Evolutionary conservation across 2,113 vertebrate genomes (phyloP).

Genomic region (Myrmophylax atrothorax): DNA sequence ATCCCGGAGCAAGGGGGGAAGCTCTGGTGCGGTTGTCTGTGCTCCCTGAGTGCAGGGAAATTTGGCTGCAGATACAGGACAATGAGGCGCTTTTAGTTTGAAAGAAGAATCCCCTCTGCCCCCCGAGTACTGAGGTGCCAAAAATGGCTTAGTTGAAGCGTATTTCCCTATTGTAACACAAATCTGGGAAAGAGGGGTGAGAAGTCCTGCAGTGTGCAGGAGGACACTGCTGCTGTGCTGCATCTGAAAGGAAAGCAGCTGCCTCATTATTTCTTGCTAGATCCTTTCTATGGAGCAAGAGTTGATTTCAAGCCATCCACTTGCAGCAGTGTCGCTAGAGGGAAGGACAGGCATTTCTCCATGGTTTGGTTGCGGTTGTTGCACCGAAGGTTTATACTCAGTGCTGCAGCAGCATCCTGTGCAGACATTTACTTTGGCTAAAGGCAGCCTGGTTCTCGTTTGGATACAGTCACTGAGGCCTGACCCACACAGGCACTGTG

Average conservation of each 20-base stretch:
- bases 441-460: neutral
- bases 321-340: neutral
- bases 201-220: neutral
- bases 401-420: neutral
- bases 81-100: neutral
- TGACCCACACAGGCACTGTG: neutral
- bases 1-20: accelerated
- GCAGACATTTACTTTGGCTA: conserved; percentile 43
- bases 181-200: neutral
- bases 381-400: neutral
- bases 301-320: neutral
- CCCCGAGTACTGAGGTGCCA: accelerated
- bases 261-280: neutral
- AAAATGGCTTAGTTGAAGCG: neutral
- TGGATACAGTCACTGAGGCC: neutral
- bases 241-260: neutral
- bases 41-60: neutral
- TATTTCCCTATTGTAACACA: neutral
- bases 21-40: neutral
- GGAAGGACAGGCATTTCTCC: neutral
- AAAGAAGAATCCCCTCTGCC: neutral
- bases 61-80: neutral
- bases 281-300: neutral
- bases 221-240: neutral
- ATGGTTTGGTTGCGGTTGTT: neutral